Percentiles rank a stretch among this genome's conserved stretches.
Evolutionary conservation across 1,140 invertebrate genomes (phyloP).

Genomic region (Hirudo medicinalis): DNA sequence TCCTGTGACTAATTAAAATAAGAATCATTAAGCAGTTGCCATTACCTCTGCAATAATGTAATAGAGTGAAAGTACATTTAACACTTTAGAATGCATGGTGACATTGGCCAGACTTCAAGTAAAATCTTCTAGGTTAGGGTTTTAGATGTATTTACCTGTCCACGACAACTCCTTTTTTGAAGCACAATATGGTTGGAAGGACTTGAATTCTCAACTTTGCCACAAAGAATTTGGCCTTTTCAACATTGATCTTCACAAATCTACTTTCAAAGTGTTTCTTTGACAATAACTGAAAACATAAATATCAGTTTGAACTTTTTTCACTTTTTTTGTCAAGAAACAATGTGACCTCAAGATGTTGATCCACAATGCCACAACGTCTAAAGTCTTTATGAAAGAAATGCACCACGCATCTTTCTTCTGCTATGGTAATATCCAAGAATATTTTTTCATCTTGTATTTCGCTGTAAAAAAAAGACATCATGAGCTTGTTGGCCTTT

Average conservation of each 20-base stretch:
- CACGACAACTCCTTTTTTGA: slow-evolving; percentile 35
- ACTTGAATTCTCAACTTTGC: slow-evolving; percentile 36
- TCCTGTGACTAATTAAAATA: background rate
- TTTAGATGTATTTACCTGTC: slow-evolving; percentile 29
- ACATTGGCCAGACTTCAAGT: background rate
- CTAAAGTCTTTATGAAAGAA: slow-evolving; percentile 39
- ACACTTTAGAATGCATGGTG: background rate
- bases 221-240: slow-evolving; percentile 36
- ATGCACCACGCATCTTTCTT: slow-evolving; percentile 35
- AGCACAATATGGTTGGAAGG: slow-evolving; percentile 37
- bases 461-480: slow-evolving; percentile 24
- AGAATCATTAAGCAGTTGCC: background rate
- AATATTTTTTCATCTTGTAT: slow-evolving; percentile 34
- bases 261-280: slow-evolving; percentile 37
- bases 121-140: background rate
- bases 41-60: background rate
- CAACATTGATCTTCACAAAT: slow-evolving; percentile 37
- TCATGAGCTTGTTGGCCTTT: no score
- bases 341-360: slow-evolving; percentile 33
- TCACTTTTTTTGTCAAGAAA: background rate
- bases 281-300: slow-evolving; percentile 31
- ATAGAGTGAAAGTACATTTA: background rate
- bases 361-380: slow-evolving; percentile 37
- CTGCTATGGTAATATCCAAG: slow-evolving; percentile 35
- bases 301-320: slow-evolving; percentile 15